phyloP scores from a whole-genome alignment of 2,888 invertebrate species.

The Eledona agricola region DNA sequence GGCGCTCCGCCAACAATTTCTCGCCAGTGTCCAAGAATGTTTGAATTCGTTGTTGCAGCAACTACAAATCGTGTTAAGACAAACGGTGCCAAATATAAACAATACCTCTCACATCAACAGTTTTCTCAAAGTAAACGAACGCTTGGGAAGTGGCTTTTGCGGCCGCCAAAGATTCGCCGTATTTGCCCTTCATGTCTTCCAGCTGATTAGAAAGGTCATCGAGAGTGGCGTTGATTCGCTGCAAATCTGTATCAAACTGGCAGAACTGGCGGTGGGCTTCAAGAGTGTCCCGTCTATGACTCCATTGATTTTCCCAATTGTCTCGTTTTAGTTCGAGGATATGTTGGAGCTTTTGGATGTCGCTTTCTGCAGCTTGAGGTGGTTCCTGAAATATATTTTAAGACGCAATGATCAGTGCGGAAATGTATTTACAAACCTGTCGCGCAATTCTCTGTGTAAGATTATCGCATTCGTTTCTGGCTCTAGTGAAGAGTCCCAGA shows the following conservation, averaged over 20 bases:
- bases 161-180: constrained; percentile 75
- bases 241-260: constrained; percentile 74
- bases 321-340: constrained; percentile 69
- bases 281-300: constrained; percentile 67
- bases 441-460: constrained; percentile 73
- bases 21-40: constrained; percentile 75
- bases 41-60: constrained; percentile 74
- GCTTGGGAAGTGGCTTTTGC: constrained; percentile 76
- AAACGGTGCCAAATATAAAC: constrained; percentile 1
- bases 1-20: constrained; percentile 63
- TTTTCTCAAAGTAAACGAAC: constrained; percentile 80
- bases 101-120: constrained; percentile 73
- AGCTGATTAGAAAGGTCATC: constrained; percentile 73
- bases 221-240: constrained; percentile 75
- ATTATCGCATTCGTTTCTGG: constrained; percentile 74
- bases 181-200: constrained; percentile 71
- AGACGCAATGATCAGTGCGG: too few species aligned
- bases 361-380: constrained; percentile 70
- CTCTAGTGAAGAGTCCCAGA: constrained; percentile 71
- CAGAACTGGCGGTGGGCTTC: constrained; percentile 72
- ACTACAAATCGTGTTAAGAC: constrained; percentile 64
- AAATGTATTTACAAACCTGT: constrained; percentile 62
- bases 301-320: constrained; percentile 73
- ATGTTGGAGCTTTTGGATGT: constrained; percentile 73
- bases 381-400: constrained; percentile 66